Conservation (phyloP, 2,113 vertebrate genomes). For the Dromiciops gliroides region DNA sequence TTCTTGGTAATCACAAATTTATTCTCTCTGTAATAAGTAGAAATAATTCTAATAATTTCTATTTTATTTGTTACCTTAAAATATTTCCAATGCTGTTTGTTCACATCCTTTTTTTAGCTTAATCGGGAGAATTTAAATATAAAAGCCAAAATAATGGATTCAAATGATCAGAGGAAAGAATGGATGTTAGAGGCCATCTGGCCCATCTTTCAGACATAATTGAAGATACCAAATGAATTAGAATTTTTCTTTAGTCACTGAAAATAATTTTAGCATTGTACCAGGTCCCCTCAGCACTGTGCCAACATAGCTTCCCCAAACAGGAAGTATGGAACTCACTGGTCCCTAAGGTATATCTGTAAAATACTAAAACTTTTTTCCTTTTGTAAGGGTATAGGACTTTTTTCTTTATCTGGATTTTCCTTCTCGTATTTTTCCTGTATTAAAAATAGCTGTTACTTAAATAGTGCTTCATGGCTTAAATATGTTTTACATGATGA, state of each 20-base stretch:
- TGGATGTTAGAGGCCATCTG: background rate
- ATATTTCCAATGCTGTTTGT: background rate
- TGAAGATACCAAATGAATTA: background rate
- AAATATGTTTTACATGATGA: background rate
- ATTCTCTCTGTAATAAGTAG: background rate
- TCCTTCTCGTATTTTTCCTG: background rate
- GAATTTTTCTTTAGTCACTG: background rate
- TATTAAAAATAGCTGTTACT: background rate
- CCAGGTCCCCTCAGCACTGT: background rate
- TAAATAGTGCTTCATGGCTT: background rate
- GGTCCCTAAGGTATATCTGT: background rate
- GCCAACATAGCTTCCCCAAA: background rate
- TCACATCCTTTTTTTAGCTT: slow-evolving; percentile 38
- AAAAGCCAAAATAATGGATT: slow-evolving; percentile 16
- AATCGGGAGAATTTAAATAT: slow-evolving; percentile 3
- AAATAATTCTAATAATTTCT: slow-evolving; percentile 26
- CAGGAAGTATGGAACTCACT: background rate
- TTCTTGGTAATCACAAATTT: background rate
- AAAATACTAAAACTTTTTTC: background rate
- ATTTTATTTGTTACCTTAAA: slow-evolving; percentile 31
- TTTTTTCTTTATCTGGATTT: background rate
- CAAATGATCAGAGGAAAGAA: background rate
- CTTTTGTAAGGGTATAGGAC: background rate
- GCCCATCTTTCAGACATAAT: background rate
- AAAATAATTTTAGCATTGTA: background rate